Evolutionary conservation across 1,140 invertebrate species (phyloP), one percentile per base, ranked within the genome.

Genomic region (Ips nitidus): DNA sequence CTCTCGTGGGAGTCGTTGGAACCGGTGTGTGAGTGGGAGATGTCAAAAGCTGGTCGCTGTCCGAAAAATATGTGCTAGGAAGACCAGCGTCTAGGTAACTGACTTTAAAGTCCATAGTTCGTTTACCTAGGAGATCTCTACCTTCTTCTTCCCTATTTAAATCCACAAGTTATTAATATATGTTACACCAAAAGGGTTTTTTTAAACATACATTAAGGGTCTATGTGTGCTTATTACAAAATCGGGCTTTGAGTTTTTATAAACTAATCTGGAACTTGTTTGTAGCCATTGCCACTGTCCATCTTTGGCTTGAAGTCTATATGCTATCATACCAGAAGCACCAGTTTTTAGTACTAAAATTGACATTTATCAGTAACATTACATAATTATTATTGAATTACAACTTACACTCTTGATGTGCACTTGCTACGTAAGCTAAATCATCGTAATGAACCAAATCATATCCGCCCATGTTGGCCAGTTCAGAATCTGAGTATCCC

Each of bases 181-280:
- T 22, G 22, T 22, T 22, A 22, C 22, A 22, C 22, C 22, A 22
- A 22, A 22, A 22, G 22, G 22, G 0, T 22, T 22, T 22, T 22
- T 22, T 22, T 22, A 22, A 22, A 85, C 91, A 90, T 84, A 97
- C 97, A 98, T 98, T 3, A 99, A 87, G 57, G 97, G 96, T 72
- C 96, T 87, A 84, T 99, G 98, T 42, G 95, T 99, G 80, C 94
- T 97, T 69, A 98, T 97, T 67, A 99, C 95, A 82, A 98, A 98
- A 81, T 99, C 97, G 1, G 97, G 96, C 83, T 99, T 99, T 71
- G 96, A 98, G 83, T 98, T 99, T 83, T 99, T 99, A 83, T 98
- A 98, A 42, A 98, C 95, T 56, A 99, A 86, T 75, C 96, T 86
- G 3, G 97, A 98, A 74, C 94, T 97, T 1, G 96, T 98, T 84